Base-by-base conservation (phyloP, 2,113 vertebrate genomes). In the Okapia johnstoni region DNA sequence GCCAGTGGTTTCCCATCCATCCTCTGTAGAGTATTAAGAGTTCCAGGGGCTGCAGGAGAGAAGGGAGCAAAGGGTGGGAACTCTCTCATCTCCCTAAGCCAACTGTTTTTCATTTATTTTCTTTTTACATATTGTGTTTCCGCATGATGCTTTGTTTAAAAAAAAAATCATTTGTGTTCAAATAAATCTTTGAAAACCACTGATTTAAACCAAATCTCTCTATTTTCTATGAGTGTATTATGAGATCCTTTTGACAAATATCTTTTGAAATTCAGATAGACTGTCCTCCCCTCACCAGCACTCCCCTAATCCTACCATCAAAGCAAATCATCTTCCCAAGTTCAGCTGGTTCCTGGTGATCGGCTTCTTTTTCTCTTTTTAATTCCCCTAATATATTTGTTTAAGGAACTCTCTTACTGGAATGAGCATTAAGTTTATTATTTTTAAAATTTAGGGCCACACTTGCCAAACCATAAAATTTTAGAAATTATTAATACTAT, bases 231-330 rank as follows among this genome's bases (percentile, higher is more conserved):
- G 9, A 21, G 7, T 46, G 5, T 6, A 87, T 83, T 86, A 57
- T 57, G n/a, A 90, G 61, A 57, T 52, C 58, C 21, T 85, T 66
- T n/a, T 43, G 91, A 94, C 55, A 96, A 79, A 73, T 33, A 19
- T 43, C 83, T 86, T 94, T 83, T 93, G 50, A 95, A 90, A 90
- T 94, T 90, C 80, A 90, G 94, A 66, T 30, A 76, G 33, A 40
- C 46, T 40, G 3, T 26, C 3, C 76, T 40, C 66, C 77, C 40
- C 40, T 91, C 26, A 15, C n/a, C 28, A 40, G 28, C 14, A 73
- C 3, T 33, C 43, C 19, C 16, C 0, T 40, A 73, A 73, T 84
- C 48, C 60, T 23, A 76, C 52, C 19, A 54, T 50, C 58, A 90
- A 76, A 90, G 70, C 81, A 52, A 57, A 91, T 60, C n/a, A 88